Percentiles rank a stretch among this genome's conserved stretches.
phyloP scores from a whole-genome alignment of 2,113 vertebrate genomes.

The Ageneiosus marmoratus region DNA sequence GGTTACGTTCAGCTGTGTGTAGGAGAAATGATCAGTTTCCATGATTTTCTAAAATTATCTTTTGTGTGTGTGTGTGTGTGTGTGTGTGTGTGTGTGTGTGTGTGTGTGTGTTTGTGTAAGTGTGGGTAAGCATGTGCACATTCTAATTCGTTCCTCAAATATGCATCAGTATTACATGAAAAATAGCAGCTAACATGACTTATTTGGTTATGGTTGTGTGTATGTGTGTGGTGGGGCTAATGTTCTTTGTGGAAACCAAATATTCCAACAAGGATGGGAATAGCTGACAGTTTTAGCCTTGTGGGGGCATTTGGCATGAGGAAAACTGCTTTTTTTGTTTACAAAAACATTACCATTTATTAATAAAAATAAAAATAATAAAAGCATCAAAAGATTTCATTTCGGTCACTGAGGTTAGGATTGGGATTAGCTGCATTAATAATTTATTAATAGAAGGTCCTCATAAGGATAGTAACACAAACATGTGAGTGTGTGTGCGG shows the following conservation, averaged over 20 bases:
- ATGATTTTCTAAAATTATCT: slow-evolving; percentile 29
- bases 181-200: neutral
- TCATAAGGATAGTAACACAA: neutral
- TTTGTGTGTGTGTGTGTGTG: slow-evolving; percentile 12
- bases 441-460: neutral
- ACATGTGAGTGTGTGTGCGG: neutral
- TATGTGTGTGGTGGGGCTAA: neutral
- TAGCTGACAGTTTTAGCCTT: neutral
- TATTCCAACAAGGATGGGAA: neutral
- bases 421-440: neutral
- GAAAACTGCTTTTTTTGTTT: neutral
- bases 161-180: neutral
- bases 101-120: neutral
- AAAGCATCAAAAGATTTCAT: neutral
- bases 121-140: neutral
- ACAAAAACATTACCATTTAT: neutral
- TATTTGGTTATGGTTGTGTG: neutral
- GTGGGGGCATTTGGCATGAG: neutral
- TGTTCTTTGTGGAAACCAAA: neutral
- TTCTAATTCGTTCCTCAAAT: neutral
- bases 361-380: neutral
- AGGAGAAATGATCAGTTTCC: slow-evolving; percentile 8
- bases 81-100: neutral
- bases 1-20: slow-evolving; percentile 11
- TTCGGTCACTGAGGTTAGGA: neutral